Evolutionary conservation across 2,113 vertebrate species (phyloP).

Genomic region (Pan paniscus): DNA sequence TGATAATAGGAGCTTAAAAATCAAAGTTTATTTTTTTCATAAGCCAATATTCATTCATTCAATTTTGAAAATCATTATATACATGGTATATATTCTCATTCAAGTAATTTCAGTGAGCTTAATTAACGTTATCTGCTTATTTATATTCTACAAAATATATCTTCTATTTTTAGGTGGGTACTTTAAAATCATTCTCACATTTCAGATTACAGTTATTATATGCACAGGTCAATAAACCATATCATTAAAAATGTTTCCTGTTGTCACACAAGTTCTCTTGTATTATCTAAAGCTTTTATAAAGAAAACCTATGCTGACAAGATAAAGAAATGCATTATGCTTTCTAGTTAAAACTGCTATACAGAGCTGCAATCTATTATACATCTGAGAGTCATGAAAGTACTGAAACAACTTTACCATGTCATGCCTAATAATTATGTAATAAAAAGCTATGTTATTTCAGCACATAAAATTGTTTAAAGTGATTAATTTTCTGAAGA

Average conservation of each 20-base stretch:
- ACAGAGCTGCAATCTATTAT: background rate
- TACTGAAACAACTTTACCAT: slow-evolving; percentile 8
- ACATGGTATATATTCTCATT: background rate
- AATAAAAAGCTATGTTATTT: slow-evolving; percentile 44
- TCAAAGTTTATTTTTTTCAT: background rate
- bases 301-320: slow-evolving; percentile 52
- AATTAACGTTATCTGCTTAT: background rate
- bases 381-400: slow-evolving; percentile 22
- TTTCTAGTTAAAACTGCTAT: slow-evolving; percentile 37
- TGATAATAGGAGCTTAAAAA: rapidly evolving
- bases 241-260: slow-evolving; percentile 1
- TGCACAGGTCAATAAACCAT: slow-evolving; percentile 3
- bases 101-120: background rate
- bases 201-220: slow-evolving; percentile 35
- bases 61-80: background rate
- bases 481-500: slow-evolving; percentile 40
- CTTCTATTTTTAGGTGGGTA: background rate
- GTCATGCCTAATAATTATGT: background rate
- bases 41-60: background rate
- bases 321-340: background rate
- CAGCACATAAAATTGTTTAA: slow-evolving; percentile 47
- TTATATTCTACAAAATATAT: background rate
- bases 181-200: background rate
- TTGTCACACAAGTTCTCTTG: slow-evolving; percentile 34
- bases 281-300: slow-evolving; percentile 8